Conservation (phyloP, 2,797 vertebrate species). For the Periparus ater region DNA sequence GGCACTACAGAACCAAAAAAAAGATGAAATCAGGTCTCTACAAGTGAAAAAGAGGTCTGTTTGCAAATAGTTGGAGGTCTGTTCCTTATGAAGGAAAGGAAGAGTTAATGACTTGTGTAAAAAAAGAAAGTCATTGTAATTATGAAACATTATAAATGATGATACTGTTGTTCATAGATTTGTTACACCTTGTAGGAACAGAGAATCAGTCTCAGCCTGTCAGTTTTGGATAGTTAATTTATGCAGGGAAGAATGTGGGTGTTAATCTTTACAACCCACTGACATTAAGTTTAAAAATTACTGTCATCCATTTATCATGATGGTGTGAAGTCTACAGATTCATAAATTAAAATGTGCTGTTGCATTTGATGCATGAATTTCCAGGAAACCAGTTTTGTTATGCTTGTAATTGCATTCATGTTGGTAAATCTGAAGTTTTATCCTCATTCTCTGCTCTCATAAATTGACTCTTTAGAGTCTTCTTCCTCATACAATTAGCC, state of each 20-base stretch:
- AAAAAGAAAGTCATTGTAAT: not conserved
- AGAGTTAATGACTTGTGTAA: not conserved
- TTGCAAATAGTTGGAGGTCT: not conserved
- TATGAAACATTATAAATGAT: not conserved
- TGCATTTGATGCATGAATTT: not conserved
- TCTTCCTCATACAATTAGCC: not conserved
- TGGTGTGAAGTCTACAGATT: not conserved
- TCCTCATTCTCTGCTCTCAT: not conserved
- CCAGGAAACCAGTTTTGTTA: not conserved
- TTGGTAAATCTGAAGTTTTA: not conserved
- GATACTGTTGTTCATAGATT: not conserved
- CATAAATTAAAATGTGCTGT: not conserved
- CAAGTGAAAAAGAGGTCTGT: not conserved
- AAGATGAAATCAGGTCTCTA: not conserved
- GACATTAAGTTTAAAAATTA: not conserved
- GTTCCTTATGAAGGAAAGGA: not conserved
- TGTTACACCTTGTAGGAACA: not conserved
- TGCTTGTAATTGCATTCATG: not conserved
- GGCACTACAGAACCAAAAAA: not conserved
- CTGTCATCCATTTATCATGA: not conserved
- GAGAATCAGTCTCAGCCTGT: not conserved
- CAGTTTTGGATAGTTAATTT: constrained; percentile 4
- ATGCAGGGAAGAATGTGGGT: not conserved
- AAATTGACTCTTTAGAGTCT: not conserved
- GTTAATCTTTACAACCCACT: constrained; percentile 33